These are phyloP conservation scores for Sinelater perroti DNA, from an alignment of 2,888 invertebrate species.

Conservation along the genomic window DNA sequence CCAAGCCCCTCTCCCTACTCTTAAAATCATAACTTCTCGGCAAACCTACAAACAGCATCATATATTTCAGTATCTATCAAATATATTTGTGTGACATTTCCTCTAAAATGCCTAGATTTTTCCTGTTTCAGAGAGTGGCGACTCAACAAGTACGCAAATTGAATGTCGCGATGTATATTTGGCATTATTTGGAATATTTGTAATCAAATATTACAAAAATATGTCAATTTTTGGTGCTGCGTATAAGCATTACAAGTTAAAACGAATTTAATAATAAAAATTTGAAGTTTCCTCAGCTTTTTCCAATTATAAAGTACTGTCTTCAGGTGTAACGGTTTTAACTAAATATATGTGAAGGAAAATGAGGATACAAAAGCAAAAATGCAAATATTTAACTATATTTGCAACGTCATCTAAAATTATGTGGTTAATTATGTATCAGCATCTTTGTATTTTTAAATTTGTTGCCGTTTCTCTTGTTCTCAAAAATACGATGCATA, in stretches of 20 bases:
- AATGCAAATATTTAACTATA: too few relatives aligned
- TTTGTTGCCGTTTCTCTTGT: too few relatives aligned
- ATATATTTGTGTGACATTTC: not conserved
- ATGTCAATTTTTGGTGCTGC: slow-evolving; percentile 10
- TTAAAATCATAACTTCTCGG: slow-evolving; percentile 11
- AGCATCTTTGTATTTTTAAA: too few relatives aligned
- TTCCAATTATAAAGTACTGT: slow-evolving; percentile 26
- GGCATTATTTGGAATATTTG: not conserved
- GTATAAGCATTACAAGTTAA: slow-evolving; percentile 21
- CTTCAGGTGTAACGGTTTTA: slow-evolving; percentile 23
- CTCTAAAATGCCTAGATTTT: not conserved
- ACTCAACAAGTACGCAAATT: not conserved
- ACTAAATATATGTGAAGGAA: slow-evolving; percentile 20
- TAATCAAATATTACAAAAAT: slow-evolving; percentile 27
- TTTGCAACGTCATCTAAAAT: too few relatives aligned
- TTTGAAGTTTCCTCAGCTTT: slow-evolving; percentile 21
- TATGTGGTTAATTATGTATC: too few relatives aligned
- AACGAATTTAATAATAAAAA: slow-evolving; percentile 13
- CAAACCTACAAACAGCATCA: slow-evolving; percentile 1
- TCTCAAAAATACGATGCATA: slow-evolving; percentile 14
- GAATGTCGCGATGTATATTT: not conserved
- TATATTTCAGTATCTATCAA: slow-evolving; percentile 4
- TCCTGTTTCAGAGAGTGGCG: not conserved
- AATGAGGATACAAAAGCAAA: slow-evolving; percentile 13
- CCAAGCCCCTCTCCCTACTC: slow-evolving; percentile 4